Base-by-base conservation (phyloP, 2,113 vertebrate genomes). In the Cyprinodon tularosa region DNA sequence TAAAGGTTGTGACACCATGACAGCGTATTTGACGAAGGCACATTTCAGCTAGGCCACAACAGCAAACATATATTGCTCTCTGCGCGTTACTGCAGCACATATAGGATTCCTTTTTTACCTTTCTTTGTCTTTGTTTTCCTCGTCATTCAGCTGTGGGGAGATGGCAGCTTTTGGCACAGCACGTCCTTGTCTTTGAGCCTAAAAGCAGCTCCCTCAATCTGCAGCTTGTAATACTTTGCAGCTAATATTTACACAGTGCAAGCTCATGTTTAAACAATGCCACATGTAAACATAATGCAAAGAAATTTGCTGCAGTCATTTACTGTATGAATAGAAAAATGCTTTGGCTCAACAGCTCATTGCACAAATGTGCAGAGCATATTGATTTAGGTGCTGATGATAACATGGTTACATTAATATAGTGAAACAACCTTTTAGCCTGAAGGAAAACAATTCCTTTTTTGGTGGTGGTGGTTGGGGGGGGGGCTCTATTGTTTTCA, bases 361-460 rank as follows among this genome's bases (percentile, higher is more conserved):
- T 71, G 82, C 78, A 67, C 72, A 84, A 84, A 76, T 83, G 80
- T 66, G 71, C 40, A 3, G n/a, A 0, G 5, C 69, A 74, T 82
- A 76, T 88, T 81, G 84, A 84, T 86, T 88, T 76, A 36, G 80
- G 79, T 70, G 53, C 63, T 53, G 72, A 69, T 64, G 20, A 12
- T 65, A 67, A 8, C 47, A 66, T 47, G 45, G 65, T 62, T 22
- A 69, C 53, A 68, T 71, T 80, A 66, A 74, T 78, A 71, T 70
- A 74, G 82, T 84, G 62, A 85, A 84, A 88, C 39, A 50, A 68
- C 67, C 76, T 71, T 81, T 88, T 74, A 78, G 59, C 75, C 72
- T 76, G 66, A 62, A 78, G 80, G 74, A 78, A 76, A 72, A 80
- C 37, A 4, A n/a, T 12, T 80, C 0, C 78, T 68, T 60, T 64